These are phyloP conservation scores for Pseudochromis fuscus DNA, from an alignment of 2,797 vertebrate genomes.

Conservation along the genomic window DNA sequence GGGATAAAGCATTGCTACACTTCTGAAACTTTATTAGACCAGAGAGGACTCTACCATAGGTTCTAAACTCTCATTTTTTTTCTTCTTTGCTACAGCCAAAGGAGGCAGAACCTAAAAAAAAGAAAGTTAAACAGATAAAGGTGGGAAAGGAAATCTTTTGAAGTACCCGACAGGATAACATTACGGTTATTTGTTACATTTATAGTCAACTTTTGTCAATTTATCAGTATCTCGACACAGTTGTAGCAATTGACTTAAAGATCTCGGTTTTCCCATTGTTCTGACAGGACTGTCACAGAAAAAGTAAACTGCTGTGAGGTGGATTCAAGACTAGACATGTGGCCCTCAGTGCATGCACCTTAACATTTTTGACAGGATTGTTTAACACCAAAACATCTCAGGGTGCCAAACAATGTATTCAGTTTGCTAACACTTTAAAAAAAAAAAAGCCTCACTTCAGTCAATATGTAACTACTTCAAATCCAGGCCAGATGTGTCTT, in stretches of 20 bases:
- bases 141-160: slow-evolving; percentile 20
- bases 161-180: neutral
- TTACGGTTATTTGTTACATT: neutral
- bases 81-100: slow-evolving; percentile 3
- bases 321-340: slow-evolving; percentile 72
- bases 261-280: slow-evolving; percentile 40
- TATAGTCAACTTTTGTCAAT: neutral
- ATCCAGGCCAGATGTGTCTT: slow-evolving; percentile 80
- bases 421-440: slow-evolving; percentile 54
- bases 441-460: slow-evolving; percentile 47
- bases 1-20: slow-evolving; percentile 80
- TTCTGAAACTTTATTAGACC: slow-evolving; percentile 73
- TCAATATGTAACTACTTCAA: slow-evolving; percentile 74
- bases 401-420: slow-evolving; percentile 37
- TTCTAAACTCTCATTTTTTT: slow-evolving; percentile 38
- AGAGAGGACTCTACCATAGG: slow-evolving; percentile 48
- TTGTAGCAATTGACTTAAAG: slow-evolving; percentile 9
- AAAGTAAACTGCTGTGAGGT: slow-evolving; percentile 40
- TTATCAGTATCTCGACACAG: neutral
- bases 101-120: slow-evolving; percentile 14
- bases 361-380: slow-evolving; percentile 64
- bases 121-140: slow-evolving; percentile 36
- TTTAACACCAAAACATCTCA: slow-evolving; percentile 64
- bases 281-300: slow-evolving; percentile 32
- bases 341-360: slow-evolving; percentile 31